Conservation (phyloP, 2,888 invertebrate genomes). For the Gastracanthus pulcherrimus region DNA sequence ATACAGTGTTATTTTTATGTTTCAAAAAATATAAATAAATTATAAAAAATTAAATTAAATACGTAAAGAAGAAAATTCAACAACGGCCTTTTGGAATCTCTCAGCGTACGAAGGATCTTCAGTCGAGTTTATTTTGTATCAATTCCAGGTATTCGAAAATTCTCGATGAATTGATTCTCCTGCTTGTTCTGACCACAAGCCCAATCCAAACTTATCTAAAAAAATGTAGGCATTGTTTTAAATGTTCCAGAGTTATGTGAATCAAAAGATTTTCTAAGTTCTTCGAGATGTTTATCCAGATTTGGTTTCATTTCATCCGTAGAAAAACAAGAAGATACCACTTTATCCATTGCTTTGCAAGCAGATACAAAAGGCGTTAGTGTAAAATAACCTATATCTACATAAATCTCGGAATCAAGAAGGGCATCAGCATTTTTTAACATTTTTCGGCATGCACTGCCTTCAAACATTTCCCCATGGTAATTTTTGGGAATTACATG, state of each 20-base stretch:
- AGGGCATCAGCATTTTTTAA: neutral
- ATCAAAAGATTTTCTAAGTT: neutral
- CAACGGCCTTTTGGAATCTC: constrained; percentile 18
- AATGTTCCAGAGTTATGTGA: constrained; percentile 14
- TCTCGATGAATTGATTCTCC: constrained; percentile 21
- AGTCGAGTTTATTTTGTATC: constrained; percentile 3
- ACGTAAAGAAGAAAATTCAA: constrained; percentile 2
- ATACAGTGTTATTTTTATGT: no score
- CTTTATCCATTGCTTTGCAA: neutral
- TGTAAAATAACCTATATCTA: neutral
- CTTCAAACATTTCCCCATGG: constrained; percentile 6
- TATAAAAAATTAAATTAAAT: no score
- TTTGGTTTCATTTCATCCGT: neutral
- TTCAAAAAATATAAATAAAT: no score
- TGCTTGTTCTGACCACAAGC: constrained; percentile 28
- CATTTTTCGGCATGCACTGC: neutral
- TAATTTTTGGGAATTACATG: neutral
- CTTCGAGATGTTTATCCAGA: neutral
- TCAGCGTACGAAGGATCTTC: constrained; percentile 1
- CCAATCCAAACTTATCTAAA: constrained; percentile 22
- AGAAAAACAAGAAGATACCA: neutral
- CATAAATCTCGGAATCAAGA: neutral
- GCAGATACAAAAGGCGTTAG: neutral
- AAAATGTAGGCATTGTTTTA: constrained; percentile 18
- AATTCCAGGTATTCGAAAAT: constrained; percentile 21